Percentiles rank a stretch among this genome's conserved stretches.
Evolutionary conservation across 2,113 vertebrate species (phyloP).

Genomic region (Mormyrus iriodes): DNA sequence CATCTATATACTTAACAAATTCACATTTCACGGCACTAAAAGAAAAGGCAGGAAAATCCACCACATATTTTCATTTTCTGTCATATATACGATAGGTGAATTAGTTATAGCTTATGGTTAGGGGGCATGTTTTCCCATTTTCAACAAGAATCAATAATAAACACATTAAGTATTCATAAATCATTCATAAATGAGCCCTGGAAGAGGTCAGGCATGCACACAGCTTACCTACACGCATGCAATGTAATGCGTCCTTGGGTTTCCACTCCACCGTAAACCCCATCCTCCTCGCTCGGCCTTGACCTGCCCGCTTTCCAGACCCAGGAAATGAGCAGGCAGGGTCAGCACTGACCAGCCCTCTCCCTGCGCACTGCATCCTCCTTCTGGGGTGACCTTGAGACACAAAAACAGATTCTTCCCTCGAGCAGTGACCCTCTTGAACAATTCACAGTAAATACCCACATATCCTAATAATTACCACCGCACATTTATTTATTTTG

Average conservation of each 20-base stretch:
- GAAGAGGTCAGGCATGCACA: background rate
- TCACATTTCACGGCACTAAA: background rate
- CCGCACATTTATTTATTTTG: background rate
- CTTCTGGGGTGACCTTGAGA: background rate
- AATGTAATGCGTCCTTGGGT: background rate
- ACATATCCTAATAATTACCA: background rate
- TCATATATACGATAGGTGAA: background rate
- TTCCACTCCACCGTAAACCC: background rate
- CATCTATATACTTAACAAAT: background rate
- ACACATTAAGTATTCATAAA: conserved; percentile 10
- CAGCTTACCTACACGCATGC: background rate
- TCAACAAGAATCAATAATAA: background rate
- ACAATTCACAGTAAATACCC: background rate
- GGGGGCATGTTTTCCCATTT: background rate
- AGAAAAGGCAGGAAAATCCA: background rate
- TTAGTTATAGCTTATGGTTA: conserved; percentile 11
- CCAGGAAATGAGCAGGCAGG: background rate
- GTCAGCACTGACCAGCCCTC: background rate
- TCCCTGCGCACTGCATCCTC: background rate
- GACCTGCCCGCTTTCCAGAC: background rate
- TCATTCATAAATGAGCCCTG: background rate
- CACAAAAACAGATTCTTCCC: background rate
- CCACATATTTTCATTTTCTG: background rate
- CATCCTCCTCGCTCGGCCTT: background rate
- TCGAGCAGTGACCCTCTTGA: background rate